These are phyloP conservation scores for Harpagoxenus sublaevis DNA, from an alignment of 2,888 invertebrate genomes.

Conservation along the genomic window DNA sequence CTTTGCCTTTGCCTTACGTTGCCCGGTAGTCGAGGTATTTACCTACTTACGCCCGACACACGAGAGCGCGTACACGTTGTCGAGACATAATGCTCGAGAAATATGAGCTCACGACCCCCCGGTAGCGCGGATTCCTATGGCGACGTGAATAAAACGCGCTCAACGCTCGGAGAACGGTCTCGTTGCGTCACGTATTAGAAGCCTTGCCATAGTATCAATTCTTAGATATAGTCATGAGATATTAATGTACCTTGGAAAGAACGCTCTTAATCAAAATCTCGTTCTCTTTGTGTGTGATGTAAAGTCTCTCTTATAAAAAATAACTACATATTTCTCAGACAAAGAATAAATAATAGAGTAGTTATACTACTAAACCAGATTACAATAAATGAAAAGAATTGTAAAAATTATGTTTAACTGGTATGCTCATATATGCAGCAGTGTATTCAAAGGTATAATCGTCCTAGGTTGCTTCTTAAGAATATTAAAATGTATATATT, in stretches of 20 bases:
- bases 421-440: neutral
- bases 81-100: slow-evolving; percentile 79
- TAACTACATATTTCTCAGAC: neutral
- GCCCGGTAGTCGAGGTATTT: slow-evolving; percentile 71
- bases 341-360: neutral
- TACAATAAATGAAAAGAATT: neutral
- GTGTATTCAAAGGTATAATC: neutral
- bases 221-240: slow-evolving; percentile 14
- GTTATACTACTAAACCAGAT: neutral
- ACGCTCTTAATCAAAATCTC: slow-evolving; percentile 9
- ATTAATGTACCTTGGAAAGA: neutral
- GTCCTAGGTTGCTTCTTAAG: neutral
- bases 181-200: slow-evolving; percentile 48
- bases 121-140: slow-evolving; percentile 72
- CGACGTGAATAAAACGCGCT: slow-evolving; percentile 75
- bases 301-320: neutral
- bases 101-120: slow-evolving; percentile 81
- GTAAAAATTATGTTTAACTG: too few species aligned
- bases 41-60: slow-evolving; percentile 74
- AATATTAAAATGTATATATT: neutral
- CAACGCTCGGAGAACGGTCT: slow-evolving; percentile 32
- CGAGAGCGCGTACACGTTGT: slow-evolving; percentile 73
- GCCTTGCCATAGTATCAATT: slow-evolving; percentile 22
- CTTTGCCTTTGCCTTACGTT: slow-evolving; percentile 55
- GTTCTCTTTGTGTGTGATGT: neutral